Evolutionary conservation across 2,113 vertebrate species (phyloP).

Genomic region (Oreochromis tanganicae): DNA sequence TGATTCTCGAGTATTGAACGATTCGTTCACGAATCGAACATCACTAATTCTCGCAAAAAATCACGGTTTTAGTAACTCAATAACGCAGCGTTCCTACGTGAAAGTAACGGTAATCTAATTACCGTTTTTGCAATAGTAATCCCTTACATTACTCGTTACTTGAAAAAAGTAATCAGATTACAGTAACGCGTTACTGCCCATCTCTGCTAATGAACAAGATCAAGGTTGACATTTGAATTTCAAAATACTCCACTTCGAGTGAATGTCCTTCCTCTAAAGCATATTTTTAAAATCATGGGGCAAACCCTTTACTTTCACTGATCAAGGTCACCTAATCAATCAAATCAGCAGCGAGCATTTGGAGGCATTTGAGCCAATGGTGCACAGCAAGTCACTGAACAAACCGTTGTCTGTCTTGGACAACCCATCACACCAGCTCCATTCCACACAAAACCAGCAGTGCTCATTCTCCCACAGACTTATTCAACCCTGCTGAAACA

Average conservation of each 20-base stretch:
- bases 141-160: no score
- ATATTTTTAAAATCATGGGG: neutral
- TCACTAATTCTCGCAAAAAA: no score
- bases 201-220: conserved; percentile 30
- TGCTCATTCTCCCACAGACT: neutral
- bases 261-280: neutral
- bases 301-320: neutral
- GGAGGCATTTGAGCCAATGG: neutral
- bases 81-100: no score
- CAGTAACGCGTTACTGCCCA: no score
- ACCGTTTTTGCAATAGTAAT: no score
- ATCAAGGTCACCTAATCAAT: conserved; percentile 19
- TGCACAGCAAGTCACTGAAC: neutral
- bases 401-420: neutral
- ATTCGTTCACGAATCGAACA: no score
- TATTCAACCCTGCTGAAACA: neutral
- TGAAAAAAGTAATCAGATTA: no score
- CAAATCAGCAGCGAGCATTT: neutral
- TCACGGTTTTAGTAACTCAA: no score
- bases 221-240: conserved; percentile 42
- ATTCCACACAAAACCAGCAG: neutral
- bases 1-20: no score
- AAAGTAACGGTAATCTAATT: no score
- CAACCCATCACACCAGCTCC: neutral
- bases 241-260: conserved; percentile 10